phyloP scores from a whole-genome alignment of 35 echinoderm and acorn worm genomes.

The Patiria miniata region DNA sequence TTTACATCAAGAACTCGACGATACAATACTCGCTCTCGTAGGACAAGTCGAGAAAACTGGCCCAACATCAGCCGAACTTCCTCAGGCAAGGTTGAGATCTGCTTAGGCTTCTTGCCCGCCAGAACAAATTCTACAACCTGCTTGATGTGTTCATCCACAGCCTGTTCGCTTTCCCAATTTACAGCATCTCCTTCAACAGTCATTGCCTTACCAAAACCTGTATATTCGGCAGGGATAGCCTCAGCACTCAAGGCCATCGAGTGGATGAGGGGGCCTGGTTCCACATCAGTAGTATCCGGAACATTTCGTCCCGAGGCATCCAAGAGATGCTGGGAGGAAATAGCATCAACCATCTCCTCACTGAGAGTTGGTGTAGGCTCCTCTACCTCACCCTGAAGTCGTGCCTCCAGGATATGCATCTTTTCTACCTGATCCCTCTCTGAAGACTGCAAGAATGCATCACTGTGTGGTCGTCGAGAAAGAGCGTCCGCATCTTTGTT shows the following conservation, averaged over 20 bases:
- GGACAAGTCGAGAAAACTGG: neutral
- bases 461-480: conserved; percentile 39
- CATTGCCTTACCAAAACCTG: neutral
- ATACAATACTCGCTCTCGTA: neutral
- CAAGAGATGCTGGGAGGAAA: neutral
- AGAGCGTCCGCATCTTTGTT: conserved; percentile 49
- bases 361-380: neutral
- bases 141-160: neutral
- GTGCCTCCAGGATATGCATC: neutral
- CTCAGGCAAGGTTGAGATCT: no score
- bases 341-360: neutral
- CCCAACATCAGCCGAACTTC: neutral
- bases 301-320: neutral
- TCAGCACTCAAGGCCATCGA: neutral
- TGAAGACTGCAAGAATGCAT: no score
- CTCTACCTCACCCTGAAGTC: neutral
- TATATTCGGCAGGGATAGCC: neutral
- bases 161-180: neutral
- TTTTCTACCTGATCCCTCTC: conserved; percentile 22
- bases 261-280: neutral
- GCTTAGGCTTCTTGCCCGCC: no score
- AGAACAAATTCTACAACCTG: neutral
- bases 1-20: neutral
- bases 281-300: neutral
- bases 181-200: neutral